Evolutionary conservation across 2,888 invertebrate genomes (phyloP).

Genomic region (Seira musarum): DNA sequence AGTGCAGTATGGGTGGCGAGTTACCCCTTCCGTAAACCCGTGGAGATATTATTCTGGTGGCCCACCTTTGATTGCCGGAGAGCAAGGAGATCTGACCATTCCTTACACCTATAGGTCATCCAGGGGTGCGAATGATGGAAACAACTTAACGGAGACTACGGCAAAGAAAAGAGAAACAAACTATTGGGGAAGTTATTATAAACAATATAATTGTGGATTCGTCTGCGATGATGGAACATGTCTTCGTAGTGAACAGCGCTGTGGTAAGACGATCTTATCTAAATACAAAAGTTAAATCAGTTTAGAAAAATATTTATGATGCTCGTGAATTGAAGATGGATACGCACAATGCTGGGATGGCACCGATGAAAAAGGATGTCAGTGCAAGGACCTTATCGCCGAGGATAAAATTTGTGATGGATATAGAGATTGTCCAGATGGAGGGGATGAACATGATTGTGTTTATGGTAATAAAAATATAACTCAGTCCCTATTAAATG

Average conservation of each 20-base stretch:
- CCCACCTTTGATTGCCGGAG: constrained; percentile 47
- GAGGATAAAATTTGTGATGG: constrained; percentile 83
- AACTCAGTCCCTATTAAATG: neutral
- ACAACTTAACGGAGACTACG: neutral
- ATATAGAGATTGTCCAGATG: constrained; percentile 74
- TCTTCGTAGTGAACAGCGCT: constrained; percentile 27
- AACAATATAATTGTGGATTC: constrained; percentile 43
- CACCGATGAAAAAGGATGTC: constrained; percentile 84
- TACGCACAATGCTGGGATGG: constrained; percentile 78
- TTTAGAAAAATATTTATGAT: neutral
- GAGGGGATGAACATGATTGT: constrained; percentile 56
- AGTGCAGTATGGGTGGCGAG: no score
- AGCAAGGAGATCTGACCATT: constrained; percentile 2
- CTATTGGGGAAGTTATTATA: constrained; percentile 14
- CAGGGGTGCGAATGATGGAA: neutral
- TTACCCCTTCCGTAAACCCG: no score
- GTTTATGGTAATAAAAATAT: constrained; percentile 30
- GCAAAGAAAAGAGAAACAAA: neutral
- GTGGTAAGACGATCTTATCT: constrained; percentile 28
- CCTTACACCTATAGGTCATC: constrained; percentile 5
- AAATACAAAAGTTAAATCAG: neutral
- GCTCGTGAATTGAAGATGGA: neutral
- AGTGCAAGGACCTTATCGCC: constrained; percentile 81
- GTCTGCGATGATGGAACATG: constrained; percentile 61
- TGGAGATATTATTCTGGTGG: neutral